A percentile compares a stretch with the other conserved stretches of the same genome.
phyloP scores from a whole-genome alignment of 2,113 vertebrate species.

The Martes martes region DNA sequence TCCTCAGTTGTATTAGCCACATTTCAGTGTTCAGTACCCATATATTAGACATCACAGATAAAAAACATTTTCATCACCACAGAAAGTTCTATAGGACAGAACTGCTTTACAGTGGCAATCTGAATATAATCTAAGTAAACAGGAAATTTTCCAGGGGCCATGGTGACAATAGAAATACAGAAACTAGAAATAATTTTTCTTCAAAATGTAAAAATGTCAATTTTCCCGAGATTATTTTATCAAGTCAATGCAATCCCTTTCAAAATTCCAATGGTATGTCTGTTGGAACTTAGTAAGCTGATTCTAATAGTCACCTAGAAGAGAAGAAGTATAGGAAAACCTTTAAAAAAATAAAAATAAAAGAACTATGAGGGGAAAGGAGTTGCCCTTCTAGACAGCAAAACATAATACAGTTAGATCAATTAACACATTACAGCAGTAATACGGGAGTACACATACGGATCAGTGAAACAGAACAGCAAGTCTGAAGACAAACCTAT shows the following conservation, averaged over 20 bases:
- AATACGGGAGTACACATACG: neutral
- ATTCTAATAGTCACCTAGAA: constrained; percentile 24
- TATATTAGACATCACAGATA: neutral
- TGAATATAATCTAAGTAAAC: neutral
- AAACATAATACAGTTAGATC: neutral
- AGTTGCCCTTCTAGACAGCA: neutral
- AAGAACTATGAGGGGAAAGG: neutral
- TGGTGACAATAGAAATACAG: neutral
- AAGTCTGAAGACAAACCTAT: constrained; percentile 16
- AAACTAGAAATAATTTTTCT: neutral
- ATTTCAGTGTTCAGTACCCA: neutral
- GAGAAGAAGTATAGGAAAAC: neutral
- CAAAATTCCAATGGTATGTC: constrained; percentile 29
- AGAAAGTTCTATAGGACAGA: neutral
- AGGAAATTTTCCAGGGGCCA: neutral
- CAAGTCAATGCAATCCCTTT: neutral
- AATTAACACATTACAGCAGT: neutral
- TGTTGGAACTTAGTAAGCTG: neutral
- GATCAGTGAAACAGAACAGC: neutral
- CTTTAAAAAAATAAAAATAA: neutral
- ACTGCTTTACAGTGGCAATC: neutral
- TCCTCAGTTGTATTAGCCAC: neutral
- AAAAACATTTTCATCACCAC: neutral
- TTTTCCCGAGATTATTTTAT: constrained; percentile 23
- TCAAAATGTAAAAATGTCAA: neutral